phyloP scores from a whole-genome alignment of 2,888 invertebrate genomes.

The Microctonus brassicae region DNA sequence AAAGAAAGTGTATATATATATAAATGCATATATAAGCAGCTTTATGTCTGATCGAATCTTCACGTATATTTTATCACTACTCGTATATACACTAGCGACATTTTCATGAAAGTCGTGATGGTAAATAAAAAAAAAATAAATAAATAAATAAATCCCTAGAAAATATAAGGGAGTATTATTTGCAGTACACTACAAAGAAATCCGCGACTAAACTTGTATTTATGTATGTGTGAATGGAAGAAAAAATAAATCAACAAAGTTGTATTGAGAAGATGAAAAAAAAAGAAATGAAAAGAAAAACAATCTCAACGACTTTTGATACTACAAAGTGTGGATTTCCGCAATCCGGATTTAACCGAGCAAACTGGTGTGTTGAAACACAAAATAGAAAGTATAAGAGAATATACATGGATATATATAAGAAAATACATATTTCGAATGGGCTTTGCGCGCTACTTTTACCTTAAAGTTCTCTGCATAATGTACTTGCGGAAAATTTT shows the following conservation, averaged over 20 bases:
- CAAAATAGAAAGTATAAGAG: neutral
- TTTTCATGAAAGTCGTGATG: neutral
- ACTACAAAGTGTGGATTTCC: conserved; percentile 3
- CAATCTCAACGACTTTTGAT: neutral
- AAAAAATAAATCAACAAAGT: neutral
- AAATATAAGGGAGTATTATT: neutral
- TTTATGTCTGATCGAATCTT: neutral
- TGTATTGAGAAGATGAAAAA: neutral
- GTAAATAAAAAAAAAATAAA: neutral
- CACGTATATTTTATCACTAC: neutral
- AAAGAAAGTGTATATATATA: neutral
- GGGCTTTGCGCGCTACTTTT: neutral
- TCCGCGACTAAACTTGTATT: neutral
- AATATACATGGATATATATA: neutral
- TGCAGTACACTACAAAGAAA: neutral
- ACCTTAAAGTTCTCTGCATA: neutral
- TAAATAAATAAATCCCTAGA: neutral
- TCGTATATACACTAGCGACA: neutral
- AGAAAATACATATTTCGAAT: neutral
- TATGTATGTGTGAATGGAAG: neutral
- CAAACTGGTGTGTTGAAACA: neutral
- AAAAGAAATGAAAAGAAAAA: neutral
- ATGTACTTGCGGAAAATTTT: neutral
- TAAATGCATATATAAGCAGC: neutral
- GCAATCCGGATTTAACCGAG: conserved; percentile 1